These are phyloP conservation scores for Phyllotis vaccarum DNA, from an alignment of 2,797 vertebrate genomes.

Conservation along the genomic window DNA sequence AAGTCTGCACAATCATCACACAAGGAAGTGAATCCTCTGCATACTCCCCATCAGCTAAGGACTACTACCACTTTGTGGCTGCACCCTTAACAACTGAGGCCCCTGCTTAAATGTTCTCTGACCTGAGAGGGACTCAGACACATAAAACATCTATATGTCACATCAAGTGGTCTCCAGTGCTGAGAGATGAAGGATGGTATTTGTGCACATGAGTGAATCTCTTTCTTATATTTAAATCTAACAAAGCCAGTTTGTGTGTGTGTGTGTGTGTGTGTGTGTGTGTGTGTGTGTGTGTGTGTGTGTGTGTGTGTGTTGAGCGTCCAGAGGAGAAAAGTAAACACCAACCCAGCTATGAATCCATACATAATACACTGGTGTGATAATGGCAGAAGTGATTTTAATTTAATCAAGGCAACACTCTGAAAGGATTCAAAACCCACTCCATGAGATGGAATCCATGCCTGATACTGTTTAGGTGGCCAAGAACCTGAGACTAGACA, in stretches of 20 bases:
- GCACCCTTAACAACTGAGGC: background rate
- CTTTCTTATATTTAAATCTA: background rate
- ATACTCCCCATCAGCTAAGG: background rate
- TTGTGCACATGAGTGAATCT: background rate
- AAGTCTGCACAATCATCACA: background rate
- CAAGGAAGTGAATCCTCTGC: background rate
- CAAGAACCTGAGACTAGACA: background rate
- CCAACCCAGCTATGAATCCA: background rate
- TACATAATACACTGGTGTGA: background rate
- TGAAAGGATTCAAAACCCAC: background rate
- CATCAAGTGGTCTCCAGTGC: background rate
- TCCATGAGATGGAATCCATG: background rate
- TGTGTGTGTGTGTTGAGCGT: too few species aligned
- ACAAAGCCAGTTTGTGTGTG: background rate
- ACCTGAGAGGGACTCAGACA: background rate
- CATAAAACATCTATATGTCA: background rate
- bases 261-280: background rate
- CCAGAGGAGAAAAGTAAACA: background rate
- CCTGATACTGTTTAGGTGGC: background rate
- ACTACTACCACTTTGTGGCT: constrained; percentile 48
- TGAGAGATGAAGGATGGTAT: background rate
- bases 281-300: too few species aligned
- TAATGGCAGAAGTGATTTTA: background rate
- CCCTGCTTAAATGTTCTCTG: background rate
- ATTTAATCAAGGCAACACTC: background rate